These are phyloP conservation scores for Danio kyathit DNA, from an alignment of 2,797 vertebrate genomes.

Conservation along the genomic window DNA sequence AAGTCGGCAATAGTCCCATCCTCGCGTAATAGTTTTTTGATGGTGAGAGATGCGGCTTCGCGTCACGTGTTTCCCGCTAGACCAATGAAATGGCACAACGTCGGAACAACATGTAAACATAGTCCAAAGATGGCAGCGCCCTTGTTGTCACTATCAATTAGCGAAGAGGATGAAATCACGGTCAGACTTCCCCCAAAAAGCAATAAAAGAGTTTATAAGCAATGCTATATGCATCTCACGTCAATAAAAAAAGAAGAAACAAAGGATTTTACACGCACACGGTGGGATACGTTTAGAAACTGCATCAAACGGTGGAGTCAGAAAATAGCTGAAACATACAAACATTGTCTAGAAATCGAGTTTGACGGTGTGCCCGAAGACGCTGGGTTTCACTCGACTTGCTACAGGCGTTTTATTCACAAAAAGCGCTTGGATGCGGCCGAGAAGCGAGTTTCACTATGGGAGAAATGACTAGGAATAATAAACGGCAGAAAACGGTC, in stretches of 20 bases:
- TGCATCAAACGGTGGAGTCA: not conserved
- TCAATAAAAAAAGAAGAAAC: constrained; percentile 3
- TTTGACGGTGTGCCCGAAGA: too few relatives aligned
- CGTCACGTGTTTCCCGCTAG: not conserved
- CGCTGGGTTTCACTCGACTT: too few relatives aligned
- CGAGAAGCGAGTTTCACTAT: constrained; percentile 6
- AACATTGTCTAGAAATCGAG: constrained; percentile 45
- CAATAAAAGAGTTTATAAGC: not conserved
- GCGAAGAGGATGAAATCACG: not conserved
- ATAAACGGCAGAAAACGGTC: too few relatives aligned
- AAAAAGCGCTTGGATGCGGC: constrained; percentile 13
- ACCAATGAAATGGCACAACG: not conserved
- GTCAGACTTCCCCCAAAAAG: not conserved
- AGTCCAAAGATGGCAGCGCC: not conserved
- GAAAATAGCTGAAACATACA: constrained; percentile 28
- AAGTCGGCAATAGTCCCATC: constrained; percentile 8
- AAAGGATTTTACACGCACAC: not conserved
- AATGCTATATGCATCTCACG: constrained; percentile 9
- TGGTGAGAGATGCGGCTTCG: not conserved
- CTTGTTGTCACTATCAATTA: not conserved
- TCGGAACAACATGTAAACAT: not conserved
- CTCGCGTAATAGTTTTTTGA: not conserved
- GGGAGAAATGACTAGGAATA: too few relatives aligned
- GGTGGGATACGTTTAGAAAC: constrained; percentile 5
- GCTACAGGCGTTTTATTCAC: constrained; percentile 38